Conservation (phyloP, 2,113 vertebrate species). For the Oncorhynchus kisutch region DNA sequence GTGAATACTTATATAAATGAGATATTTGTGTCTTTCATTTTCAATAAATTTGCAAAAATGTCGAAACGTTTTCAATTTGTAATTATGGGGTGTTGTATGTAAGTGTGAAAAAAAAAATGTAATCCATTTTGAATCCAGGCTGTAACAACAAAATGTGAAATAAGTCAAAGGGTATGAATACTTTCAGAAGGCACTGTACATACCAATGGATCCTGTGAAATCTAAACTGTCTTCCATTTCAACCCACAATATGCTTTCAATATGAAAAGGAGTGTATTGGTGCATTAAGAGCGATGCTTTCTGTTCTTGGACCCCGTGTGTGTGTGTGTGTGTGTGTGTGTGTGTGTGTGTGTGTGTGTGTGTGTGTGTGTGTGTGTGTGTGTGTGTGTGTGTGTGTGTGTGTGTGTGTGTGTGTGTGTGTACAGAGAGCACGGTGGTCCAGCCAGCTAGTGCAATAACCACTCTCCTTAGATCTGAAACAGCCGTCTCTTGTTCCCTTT, state of each 20-base stretch:
- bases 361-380: slow-evolving; percentile 1
- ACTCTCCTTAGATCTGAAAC: background rate
- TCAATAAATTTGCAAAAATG: too few species aligned
- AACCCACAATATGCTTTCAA: background rate
- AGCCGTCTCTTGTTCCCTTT: background rate
- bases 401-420: background rate
- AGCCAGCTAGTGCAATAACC: slow-evolving; percentile 20
- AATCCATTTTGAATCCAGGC: too few species aligned
- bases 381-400: background rate
- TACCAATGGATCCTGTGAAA: background rate
- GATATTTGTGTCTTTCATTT: too few species aligned
- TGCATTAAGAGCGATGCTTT: background rate
- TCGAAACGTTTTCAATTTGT: too few species aligned
- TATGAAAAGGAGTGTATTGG: background rate
- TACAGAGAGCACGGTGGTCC: slow-evolving; percentile 51
- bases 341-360: slow-evolving; percentile 14
- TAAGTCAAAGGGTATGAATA: too few species aligned
- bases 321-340: slow-evolving; percentile 1
- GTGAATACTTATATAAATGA: too few species aligned
- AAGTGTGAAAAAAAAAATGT: too few species aligned
- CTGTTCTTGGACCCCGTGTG: background rate
- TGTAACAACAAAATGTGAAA: too few species aligned
- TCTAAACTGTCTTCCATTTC: background rate
- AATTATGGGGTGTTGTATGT: too few species aligned
- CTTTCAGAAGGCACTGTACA: background rate